Base-by-base conservation (phyloP, 2,888 invertebrate species). In the Zele albiditarsus region DNA sequence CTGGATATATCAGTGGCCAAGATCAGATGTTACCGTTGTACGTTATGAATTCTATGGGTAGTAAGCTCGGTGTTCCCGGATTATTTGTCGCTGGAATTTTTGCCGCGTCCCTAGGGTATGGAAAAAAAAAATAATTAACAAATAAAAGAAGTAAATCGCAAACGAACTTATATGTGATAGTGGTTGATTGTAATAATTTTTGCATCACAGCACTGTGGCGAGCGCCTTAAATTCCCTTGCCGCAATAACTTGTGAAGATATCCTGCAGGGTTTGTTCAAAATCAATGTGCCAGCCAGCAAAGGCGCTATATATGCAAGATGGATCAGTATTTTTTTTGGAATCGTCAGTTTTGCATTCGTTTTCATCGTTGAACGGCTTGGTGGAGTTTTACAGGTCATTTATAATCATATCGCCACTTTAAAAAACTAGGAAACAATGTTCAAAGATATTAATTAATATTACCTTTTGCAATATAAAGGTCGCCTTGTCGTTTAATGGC, bases 21-120 rank as follows among this genome's bases (percentile, higher is more conserved):
- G 97, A 96, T 89, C 95, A 98, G 88, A 91, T 98, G 57, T 91
- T 98, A 77, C 98, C 98, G 0, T 92, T 95, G 49, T 98, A 96
- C 87, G 97, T 98, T 31, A 96, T 98, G 91, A 93, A 94, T 77
- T 93, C 94, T 76, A 92, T 98, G 86, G 95, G 96, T 0, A 87
- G 92, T 66, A 90, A 94, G 49, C 93, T 92, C 42, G 97, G 97
- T 0, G 90, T 98, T 1, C 95, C 97, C 0, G 98, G 98, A 2
- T 94, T 98, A 83, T 98, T 98, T 89, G 97, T 98, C 0, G 96
- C 98, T 4, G 97, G 98, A 25, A 96, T 98, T 76, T 98, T 98
- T 89, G 97, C 97, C 57, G 98, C 98, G 1, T 97, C 98, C 84
- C 92, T 98, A 81, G 98, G 98, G 97, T 97, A 91, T 33, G 49